Base-by-base conservation (phyloP, 2,888 invertebrate species). In the Rhyacophila evoluta region DNA sequence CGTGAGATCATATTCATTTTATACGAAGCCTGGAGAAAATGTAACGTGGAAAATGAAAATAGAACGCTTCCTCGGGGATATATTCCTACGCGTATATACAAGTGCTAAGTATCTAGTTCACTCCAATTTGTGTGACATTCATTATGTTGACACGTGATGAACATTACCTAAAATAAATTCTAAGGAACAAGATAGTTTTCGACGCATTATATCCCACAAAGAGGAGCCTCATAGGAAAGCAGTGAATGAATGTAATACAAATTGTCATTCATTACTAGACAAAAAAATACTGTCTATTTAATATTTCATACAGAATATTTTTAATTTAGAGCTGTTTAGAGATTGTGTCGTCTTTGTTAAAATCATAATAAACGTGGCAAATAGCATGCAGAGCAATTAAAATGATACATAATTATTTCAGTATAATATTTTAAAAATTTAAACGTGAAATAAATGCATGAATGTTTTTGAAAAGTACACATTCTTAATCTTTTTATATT, bases 91-190 rank as follows among this genome's bases (percentile, higher is more conserved):
- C 55, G 25, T 25, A 15, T 15, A 15, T 41, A 55, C 55, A 55
- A 55, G 25, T 41, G 41, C 25, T 55, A 55, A 55, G 55, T 55
- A 55, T 55, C 25, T 55, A 19, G 55, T 55, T 55, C 55, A 55
- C 55, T 55, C 55, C 19, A 55, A 55, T 55, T 55, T 55, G 55
- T 55, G 55, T 55, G 55, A 55, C 55, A 55, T 55, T 55, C 55
- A 55, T 55, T 55, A 55, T 55, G 55, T 19, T 55, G 55, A 25
- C 55, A 19, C 19, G 55, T 19, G 25, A 55, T 10, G 19, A 55
- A 55, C 55, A 55, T 55, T 55, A 55, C 12, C 25, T 55, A 55
- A 55, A 55, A 55, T 55, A 55, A 55, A 55, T 55, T 55, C 55
- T 55, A 55, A 19, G 19, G 55, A 55, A 55, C 55, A 55, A 2